phyloP scores from a whole-genome alignment of 1,140 invertebrate species.

The Palaemon carinicauda region DNA sequence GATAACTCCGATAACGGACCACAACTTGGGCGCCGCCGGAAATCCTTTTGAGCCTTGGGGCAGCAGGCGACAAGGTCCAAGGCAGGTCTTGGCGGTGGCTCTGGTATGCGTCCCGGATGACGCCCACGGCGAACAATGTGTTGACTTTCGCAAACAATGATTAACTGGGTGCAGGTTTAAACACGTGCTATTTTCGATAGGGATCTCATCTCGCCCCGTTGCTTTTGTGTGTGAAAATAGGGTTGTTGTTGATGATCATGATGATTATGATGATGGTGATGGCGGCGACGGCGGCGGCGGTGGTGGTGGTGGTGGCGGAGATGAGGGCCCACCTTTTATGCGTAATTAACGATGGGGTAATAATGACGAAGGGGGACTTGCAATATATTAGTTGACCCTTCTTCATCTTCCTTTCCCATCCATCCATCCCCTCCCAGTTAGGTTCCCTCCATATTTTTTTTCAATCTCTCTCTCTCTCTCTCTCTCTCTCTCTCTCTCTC shows the following conservation, averaged over 20 bases:
- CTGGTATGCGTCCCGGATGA: slow-evolving; percentile 11
- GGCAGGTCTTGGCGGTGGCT: slow-evolving; percentile 14
- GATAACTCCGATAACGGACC: slow-evolving; percentile 49
- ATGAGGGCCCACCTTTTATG: too few relatives aligned
- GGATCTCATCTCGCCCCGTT: slow-evolving; percentile 31
- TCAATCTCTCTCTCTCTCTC: background rate
- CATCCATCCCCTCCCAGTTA: background rate
- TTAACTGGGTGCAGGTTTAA: slow-evolving; percentile 57
- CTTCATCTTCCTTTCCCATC: background rate
- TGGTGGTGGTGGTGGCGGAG: too few relatives aligned
- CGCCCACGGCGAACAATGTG: slow-evolving; percentile 29
- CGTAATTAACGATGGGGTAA: too few relatives aligned
- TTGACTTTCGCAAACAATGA: slow-evolving; percentile 57
- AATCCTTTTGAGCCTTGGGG: slow-evolving; percentile 5
- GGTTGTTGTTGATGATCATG: background rate
- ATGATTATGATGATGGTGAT: too few relatives aligned
- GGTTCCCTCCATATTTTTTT: background rate
- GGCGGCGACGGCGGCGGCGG: too few relatives aligned
- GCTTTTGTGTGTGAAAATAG: slow-evolving; percentile 28
- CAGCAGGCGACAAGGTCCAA: slow-evolving; percentile 31
- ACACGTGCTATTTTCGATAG: slow-evolving; percentile 56
- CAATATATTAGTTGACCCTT: background rate
- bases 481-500: background rate
- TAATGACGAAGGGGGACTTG: too few relatives aligned
- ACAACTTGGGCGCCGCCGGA: background rate